Base-by-base conservation (phyloP, 1,140 invertebrate species). In the Drosophila pallidifrons region DNA sequence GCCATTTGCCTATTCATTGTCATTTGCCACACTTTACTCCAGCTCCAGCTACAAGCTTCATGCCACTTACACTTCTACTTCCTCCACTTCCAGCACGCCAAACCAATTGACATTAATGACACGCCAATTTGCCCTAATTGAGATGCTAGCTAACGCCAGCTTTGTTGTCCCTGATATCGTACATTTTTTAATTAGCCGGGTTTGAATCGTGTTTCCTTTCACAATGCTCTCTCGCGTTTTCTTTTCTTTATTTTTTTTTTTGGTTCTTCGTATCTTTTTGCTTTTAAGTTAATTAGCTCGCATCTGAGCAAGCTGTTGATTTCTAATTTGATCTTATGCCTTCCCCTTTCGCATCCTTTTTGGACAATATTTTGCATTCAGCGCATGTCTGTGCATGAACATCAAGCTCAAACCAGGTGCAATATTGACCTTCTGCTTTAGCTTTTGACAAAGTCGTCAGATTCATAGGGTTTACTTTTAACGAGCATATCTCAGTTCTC, bases 61-160 rank as follows among this genome's bases (percentile, higher is more conserved):
- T 41, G 1, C 25, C 35, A 38, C 30, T 32, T 32, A 5, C 30
- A 32, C 30, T 32, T 46, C 38, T 6, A 32, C 30, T 32, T 46
- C 38, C 8, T 25, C 3, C 8, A 38, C 5, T 32, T 32, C 15
- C 11, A 11, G 8, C 30, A 13, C 28, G n/a, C 15, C 20, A 30
- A 25, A 41, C 73, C 83, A 83, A 89, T 87, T 87, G 82, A 79
- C 83, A 87, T 83, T 87, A 89, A 87, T 87, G 83, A 87, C 74
- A 78, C 54, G 74, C 54, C 77, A 89, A 87, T 81, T 88, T 81
- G 69, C 30, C 25, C 68, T 87, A 87, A 87, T 87, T 87, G 83
- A 87, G 83, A 83, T 77, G 79, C 54, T 77, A 81, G 49, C 35
- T 45, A 65, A 15, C 20, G 32, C 41, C 28, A 54, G 38, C 45